Evolutionary conservation across 2,888 invertebrate genomes (phyloP), one percentile per base, ranked within the genome.

Genomic region (Lasioglossum figueresi): DNA sequence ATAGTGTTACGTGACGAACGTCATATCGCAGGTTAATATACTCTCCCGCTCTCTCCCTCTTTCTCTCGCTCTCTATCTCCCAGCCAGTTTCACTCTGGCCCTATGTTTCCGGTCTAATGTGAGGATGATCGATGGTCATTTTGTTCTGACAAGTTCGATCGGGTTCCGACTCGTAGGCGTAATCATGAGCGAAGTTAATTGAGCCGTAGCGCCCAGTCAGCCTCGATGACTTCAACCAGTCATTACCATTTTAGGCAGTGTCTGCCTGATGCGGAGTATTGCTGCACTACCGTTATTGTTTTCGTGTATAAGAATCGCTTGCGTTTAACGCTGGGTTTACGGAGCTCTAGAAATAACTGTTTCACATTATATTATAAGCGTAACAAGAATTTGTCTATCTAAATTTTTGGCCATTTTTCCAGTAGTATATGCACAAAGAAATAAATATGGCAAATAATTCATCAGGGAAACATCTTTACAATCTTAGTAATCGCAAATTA

Each of bases 51-150:
- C 66, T 56, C 45, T 27, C n/a, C 19, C 72, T n/a, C n/a, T 78
- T 73, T 23, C 56, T n/a, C 34, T 78, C 78, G 16, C 10, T 34
- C 74, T 34, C 76, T 48, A 59, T 37, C 34, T 73, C 76, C 31
- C 37, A 27, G 31, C 73, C 34, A 27, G 45, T 45, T 59, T 63
- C 59, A 31, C 31, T 27, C 27, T 31, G 63, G 31, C 34, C 37
- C 63, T 76, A 52, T 79, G 76, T 76, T 76, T 76, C 78, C 80
- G 43, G 76, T 70, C 52, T 76, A 80, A 87, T 73, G 86, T 71
- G 86, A 76, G 40, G 82, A 84, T 86, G 86, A 86, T 88, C 77
- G 86, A 88, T 88, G 79, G 68, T 83, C 82, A 86, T 84, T 84
- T 86, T 84, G 86, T 86, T 86, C 84, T 76, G 82, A 87, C 86